Evolutionary conservation across 23 tunicate species (phyloP).

Genomic region (Halocynthia aurantium): DNA sequence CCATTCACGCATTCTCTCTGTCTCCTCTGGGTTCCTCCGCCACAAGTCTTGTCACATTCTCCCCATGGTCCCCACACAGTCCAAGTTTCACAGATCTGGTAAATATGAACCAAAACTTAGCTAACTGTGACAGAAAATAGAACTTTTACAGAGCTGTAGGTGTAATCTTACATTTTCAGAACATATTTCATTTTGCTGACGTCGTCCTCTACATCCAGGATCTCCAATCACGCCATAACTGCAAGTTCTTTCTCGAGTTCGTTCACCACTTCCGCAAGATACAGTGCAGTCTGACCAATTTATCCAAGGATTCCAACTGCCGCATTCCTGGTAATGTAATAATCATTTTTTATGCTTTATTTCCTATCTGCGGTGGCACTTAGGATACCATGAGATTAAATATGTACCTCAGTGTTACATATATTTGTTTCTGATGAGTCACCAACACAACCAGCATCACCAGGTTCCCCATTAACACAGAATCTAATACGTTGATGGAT

Average conservation of each 20-base stretch:
- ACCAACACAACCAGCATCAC: slow-evolving; percentile 53
- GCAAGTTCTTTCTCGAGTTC: slow-evolving; percentile 39
- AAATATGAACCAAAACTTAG: too few relatives aligned
- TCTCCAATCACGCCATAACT: slow-evolving; percentile 38
- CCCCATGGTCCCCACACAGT: slow-evolving; percentile 35
- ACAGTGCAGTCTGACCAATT: slow-evolving; percentile 31
- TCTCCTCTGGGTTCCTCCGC: too few relatives aligned
- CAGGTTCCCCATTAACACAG: slow-evolving; percentile 61
- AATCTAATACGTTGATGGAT: slow-evolving; percentile 28
- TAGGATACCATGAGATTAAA: background rate
- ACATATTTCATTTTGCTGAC: slow-evolving; percentile 11
- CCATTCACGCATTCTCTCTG: slow-evolving; percentile 6
- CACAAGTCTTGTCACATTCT: slow-evolving; percentile 27
- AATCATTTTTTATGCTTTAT: background rate
- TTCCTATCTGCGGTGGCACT: background rate
- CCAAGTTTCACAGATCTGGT: slow-evolving; percentile 29
- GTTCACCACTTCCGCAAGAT: slow-evolving; percentile 60
- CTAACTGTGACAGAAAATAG: too few relatives aligned
- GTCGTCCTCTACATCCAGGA: slow-evolving; percentile 31
- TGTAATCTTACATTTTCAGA: background rate
- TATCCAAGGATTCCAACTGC: slow-evolving; percentile 52
- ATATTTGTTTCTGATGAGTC: slow-evolving; percentile 21
- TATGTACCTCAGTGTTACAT: slow-evolving; percentile 42
- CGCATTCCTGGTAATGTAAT: slow-evolving; percentile 35
- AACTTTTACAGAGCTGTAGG: too few relatives aligned